Conservation (phyloP, 2,113 vertebrate species). For the Lanius ludovicianus region DNA sequence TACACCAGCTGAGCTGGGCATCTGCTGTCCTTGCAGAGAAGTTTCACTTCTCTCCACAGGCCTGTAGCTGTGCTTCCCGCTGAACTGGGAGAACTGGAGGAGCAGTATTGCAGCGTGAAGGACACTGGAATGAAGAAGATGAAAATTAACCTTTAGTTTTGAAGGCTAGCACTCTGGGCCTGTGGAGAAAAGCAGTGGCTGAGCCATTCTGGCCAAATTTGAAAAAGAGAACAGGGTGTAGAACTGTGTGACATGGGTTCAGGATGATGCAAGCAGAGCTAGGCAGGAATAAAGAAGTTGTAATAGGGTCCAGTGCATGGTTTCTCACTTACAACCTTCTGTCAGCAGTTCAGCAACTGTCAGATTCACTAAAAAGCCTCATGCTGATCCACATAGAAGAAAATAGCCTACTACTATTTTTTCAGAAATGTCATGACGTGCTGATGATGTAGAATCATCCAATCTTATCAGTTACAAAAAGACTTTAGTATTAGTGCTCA, state of each 20-base stretch:
- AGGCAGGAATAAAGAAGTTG: background rate
- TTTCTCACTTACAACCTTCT: background rate
- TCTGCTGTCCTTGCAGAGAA: background rate
- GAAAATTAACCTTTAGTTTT: background rate
- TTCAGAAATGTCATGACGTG: background rate
- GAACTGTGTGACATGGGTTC: background rate
- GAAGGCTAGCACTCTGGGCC: background rate
- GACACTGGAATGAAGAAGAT: background rate
- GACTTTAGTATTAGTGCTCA: background rate
- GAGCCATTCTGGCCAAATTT: background rate
- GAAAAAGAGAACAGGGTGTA: background rate
- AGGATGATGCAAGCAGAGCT: background rate
- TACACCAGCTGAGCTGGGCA: background rate
- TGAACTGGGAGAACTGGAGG: background rate
- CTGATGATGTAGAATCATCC: background rate
- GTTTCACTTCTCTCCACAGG: fast-evolving
- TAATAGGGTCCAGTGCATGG: background rate
- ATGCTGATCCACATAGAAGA: background rate
- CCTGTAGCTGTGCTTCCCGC: background rate
- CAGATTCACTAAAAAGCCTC: background rate
- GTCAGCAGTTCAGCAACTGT: background rate
- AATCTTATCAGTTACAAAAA: background rate
- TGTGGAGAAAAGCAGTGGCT: background rate
- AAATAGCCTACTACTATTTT: background rate
- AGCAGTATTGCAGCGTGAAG: background rate